Conservation (phyloP, 1,140 invertebrate genomes). For the Sarcophaga bullata region DNA sequence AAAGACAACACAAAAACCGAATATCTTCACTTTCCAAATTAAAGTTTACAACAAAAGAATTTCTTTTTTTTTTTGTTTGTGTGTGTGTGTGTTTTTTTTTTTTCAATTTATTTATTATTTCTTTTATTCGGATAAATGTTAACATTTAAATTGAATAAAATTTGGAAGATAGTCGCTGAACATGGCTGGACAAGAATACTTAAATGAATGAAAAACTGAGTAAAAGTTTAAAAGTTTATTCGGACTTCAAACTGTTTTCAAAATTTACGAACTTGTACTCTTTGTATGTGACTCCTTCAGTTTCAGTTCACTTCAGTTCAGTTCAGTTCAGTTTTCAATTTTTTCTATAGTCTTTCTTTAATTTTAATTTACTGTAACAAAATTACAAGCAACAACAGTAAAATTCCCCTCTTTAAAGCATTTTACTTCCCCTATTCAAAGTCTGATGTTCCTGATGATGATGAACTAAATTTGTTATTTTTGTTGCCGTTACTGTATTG, state of each 20-base stretch:
- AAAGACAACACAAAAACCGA: neutral
- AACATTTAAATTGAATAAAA: neutral
- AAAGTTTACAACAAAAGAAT: neutral
- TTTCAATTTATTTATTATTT: constrained; percentile 11
- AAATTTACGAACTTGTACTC: no score
- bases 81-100: no score
- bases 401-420: constrained; percentile 5
- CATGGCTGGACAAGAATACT: neutral
- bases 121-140: neutral
- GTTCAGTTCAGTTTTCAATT: neutral
- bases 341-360: neutral
- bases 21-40: neutral
- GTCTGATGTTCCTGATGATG: neutral
- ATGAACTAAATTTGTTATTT: constrained; percentile 25
- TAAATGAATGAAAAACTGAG: neutral
- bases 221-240: no score
- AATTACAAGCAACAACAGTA: neutral
- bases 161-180: neutral
- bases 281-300: neutral
- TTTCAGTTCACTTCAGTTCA: neutral
- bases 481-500: neutral
- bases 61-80: neutral
- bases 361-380: neutral
- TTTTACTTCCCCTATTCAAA: neutral
- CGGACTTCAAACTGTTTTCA: no score